phyloP scores from a whole-genome alignment of 2,113 vertebrate genomes.

The Lichenostomus cassidix region DNA sequence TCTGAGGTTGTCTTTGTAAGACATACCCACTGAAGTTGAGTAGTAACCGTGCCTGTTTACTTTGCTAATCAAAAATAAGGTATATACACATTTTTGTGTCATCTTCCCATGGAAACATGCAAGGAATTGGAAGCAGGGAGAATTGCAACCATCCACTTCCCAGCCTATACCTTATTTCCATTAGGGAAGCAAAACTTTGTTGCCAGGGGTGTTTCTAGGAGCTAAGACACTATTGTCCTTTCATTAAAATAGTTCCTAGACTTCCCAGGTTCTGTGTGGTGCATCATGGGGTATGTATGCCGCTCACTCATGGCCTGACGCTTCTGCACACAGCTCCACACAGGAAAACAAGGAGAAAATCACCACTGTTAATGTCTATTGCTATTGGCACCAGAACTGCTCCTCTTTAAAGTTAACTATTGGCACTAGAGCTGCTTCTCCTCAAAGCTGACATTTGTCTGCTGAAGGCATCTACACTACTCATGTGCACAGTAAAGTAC shows the following conservation, averaged over 20 bases:
- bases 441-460: background rate
- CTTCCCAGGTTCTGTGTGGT: background rate
- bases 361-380: background rate
- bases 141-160: background rate
- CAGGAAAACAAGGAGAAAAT: background rate
- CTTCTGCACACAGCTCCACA: accelerated
- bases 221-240: background rate
- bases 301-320: accelerated
- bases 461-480: background rate
- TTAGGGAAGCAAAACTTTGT: background rate
- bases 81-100: background rate
- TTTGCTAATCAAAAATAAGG: background rate
- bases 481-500: background rate
- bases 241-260: background rate
- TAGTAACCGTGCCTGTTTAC: background rate
- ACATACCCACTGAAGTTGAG: background rate
- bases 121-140: background rate
- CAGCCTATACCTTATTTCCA: background rate
- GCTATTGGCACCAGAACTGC: background rate
- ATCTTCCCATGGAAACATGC: background rate
- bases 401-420: background rate
- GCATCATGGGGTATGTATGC: background rate
- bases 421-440: background rate
- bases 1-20: background rate
- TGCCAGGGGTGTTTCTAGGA: background rate